Percentiles rank a stretch among this genome's conserved stretches.
Conservation (phyloP, 2,888 invertebrate species). For the Vannuccia rotundouncinata region DNA sequence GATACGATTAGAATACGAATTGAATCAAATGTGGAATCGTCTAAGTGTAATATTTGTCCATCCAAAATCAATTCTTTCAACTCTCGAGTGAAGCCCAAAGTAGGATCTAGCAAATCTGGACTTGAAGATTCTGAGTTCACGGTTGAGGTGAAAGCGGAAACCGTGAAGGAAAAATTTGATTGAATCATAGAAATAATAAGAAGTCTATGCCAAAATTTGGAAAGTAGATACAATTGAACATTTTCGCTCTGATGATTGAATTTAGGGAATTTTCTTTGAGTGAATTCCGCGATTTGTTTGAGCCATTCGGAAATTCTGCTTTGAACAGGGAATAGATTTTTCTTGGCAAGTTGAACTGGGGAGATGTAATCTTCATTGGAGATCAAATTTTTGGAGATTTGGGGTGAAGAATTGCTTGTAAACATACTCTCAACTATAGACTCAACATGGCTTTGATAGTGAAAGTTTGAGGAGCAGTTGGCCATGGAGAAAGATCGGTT, state of each 20-base stretch:
- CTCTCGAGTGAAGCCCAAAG: not conserved
- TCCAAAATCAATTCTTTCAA: not conserved
- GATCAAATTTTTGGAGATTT: not conserved
- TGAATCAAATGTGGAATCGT: not conserved
- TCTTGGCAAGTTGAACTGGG: constrained; percentile 12
- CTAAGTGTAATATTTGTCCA: not conserved
- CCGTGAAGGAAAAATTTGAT: not conserved
- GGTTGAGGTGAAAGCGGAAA: not conserved
- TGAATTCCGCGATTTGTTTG: constrained; percentile 6
- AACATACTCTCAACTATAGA: not conserved
- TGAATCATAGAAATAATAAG: not conserved
- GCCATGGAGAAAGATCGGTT: not conserved
- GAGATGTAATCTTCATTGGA: not conserved
- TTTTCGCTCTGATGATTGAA: not conserved
- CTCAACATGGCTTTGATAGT: not conserved
- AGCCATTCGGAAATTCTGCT: constrained; percentile 11
- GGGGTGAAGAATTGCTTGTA: not conserved
- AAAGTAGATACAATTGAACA: not conserved
- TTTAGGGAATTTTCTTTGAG: not conserved
- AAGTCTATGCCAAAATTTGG: not conserved
- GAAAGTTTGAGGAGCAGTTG: not conserved
- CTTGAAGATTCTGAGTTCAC: no score
- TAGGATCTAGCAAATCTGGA: no score
- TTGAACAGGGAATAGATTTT: constrained; percentile 28
- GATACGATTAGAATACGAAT: not conserved